Evolutionary conservation across 2,888 invertebrate genomes (phyloP).

Genomic region (Cosmopolites sordidus): DNA sequence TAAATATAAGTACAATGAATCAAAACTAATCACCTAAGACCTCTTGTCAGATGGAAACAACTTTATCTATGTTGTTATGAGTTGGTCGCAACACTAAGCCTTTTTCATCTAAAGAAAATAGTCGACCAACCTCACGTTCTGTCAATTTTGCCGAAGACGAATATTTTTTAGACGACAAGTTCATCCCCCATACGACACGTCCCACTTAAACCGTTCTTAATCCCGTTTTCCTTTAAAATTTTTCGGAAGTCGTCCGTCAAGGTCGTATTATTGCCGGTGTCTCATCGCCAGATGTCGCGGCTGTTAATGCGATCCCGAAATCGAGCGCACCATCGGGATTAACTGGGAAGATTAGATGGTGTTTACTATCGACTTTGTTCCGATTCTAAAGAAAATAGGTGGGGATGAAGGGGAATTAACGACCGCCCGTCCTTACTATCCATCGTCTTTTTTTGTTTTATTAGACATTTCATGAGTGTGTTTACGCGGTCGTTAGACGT

Average conservation of each 20-base stretch:
- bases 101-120: background rate
- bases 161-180: background rate
- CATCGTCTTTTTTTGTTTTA: no score
- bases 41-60: background rate
- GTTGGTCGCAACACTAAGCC: background rate
- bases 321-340: background rate
- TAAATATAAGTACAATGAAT: no score
- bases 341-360: slow-evolving; percentile 7
- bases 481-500: no score
- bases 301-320: background rate
- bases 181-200: slow-evolving; percentile 21
- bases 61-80: background rate
- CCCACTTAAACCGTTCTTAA: slow-evolving; percentile 37
- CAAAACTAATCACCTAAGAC: no score
- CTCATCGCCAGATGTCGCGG: slow-evolving; percentile 1
- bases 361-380: slow-evolving; percentile 17
- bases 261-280: slow-evolving; percentile 22
- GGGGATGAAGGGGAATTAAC: slow-evolving; percentile 4
- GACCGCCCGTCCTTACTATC: no score
- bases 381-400: slow-evolving; percentile 21
- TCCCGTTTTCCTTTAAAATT: slow-evolving; percentile 48
- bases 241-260: slow-evolving; percentile 50
- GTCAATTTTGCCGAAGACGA: background rate
- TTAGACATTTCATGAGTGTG: no score
- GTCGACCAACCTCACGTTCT: background rate